These are phyloP conservation scores for Luehdorfia chinensis DNA, from an alignment of 1,140 invertebrate genomes.

Conservation along the genomic window DNA sequence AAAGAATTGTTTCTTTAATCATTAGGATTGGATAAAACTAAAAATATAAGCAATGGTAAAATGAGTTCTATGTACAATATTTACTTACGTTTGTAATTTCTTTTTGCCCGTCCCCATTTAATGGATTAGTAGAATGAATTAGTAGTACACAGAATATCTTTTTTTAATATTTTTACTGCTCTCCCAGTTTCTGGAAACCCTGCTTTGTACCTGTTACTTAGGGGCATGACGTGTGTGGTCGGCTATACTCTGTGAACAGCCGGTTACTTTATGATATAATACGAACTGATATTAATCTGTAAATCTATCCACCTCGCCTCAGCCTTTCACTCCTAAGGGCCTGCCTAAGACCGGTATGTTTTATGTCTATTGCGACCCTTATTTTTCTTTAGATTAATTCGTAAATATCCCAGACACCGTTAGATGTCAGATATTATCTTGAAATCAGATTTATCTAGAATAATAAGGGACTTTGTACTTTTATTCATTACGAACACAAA, in stretches of 20 bases:
- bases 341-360: conserved; percentile 2
- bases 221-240: conserved; percentile 13
- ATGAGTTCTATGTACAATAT: no score
- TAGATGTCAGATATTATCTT: background rate
- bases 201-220: background rate
- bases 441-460: background rate
- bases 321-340: background rate
- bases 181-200: conserved; percentile 4
- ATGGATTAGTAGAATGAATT: no score
- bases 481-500: no score
- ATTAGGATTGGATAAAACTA: no score
- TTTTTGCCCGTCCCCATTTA: no score
- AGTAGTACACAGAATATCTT: no score
- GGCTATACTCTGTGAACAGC: background rate
- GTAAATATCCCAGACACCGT: conserved; percentile 1
- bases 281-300: conserved; percentile 13
- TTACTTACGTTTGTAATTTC: no score
- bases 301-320: conserved; percentile 7
- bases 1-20: no score
- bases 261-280: conserved; percentile 8
- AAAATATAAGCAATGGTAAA: no score
- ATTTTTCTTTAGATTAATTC: conserved; percentile 10
- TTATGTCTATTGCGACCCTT: conserved; percentile 1
- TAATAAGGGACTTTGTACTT: background rate
- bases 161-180: no score